Conservation (phyloP, 2,797 vertebrate genomes). For the Yasuhikotakia modesta region DNA sequence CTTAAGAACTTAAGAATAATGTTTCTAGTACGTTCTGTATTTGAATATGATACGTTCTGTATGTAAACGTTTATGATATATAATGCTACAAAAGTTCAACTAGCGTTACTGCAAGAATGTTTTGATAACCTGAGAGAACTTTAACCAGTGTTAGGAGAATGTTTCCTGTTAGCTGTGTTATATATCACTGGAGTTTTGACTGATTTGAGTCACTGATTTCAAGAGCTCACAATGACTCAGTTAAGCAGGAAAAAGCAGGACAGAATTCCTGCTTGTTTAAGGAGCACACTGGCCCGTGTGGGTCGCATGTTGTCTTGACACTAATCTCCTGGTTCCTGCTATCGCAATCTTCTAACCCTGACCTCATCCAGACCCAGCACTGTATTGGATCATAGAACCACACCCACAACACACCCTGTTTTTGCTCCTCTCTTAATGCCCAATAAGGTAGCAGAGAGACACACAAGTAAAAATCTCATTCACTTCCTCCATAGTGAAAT, state of each 20-base stretch:
- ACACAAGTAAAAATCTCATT: neutral
- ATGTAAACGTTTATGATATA: too few species aligned
- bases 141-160: too few species aligned
- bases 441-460: conserved; percentile 26
- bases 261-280: conserved; percentile 12
- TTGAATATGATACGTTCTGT: too few species aligned
- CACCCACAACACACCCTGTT: too few species aligned
- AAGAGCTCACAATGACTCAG: neutral
- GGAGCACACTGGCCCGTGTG: conserved; percentile 48
- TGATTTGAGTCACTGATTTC: neutral
- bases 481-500: neutral
- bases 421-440: too few species aligned
- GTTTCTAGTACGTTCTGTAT: too few species aligned
- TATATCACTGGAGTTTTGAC: neutral
- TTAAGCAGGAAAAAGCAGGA: neutral
- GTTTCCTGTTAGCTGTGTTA: too few species aligned
- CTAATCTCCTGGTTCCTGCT: conserved; percentile 50
- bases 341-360: conserved; percentile 25
- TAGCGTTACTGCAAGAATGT: too few species aligned
- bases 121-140: too few species aligned
- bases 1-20: too few species aligned
- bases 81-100: too few species aligned
- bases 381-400: conserved; percentile 33
- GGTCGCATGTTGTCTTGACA: conserved; percentile 46
- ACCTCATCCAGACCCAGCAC: neutral